Conservation (phyloP, 2,888 invertebrate genomes). For the Alentia gelatinosa region DNA sequence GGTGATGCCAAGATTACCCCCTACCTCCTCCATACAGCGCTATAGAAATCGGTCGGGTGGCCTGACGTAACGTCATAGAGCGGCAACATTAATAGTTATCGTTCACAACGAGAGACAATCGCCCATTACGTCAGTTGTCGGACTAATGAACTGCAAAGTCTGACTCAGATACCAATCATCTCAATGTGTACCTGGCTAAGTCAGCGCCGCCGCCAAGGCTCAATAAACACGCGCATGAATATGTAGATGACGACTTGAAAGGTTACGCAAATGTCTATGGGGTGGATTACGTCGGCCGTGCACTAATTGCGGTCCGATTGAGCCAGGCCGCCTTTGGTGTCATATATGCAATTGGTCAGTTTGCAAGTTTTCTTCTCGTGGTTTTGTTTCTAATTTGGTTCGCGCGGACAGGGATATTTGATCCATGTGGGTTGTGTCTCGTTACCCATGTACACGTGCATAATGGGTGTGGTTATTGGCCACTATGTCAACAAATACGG, state of each 20-base stretch:
- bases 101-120: not conserved
- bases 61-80: not conserved
- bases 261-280: not conserved
- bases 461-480: not conserved
- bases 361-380: not conserved
- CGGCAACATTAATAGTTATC: slow-evolving; percentile 10
- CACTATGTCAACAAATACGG: not conserved
- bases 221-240: slow-evolving; percentile 28
- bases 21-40: not conserved
- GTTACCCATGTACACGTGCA: not conserved
- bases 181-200: not conserved
- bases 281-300: not conserved
- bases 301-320: not conserved
- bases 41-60: not conserved
- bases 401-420: not conserved
- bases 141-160: not conserved
- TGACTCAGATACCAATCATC: slow-evolving; percentile 14
- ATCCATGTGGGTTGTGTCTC: not conserved
- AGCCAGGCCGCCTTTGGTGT: not conserved
- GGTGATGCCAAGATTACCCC: not conserved
- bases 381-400: not conserved
- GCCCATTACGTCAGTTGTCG: not conserved
- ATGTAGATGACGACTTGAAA: not conserved
- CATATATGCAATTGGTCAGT: slow-evolving; percentile 5
- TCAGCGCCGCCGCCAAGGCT: not conserved